A percentile compares a stretch with the other conserved stretches of the same genome.
Conservation (phyloP, 1,140 invertebrate genomes). For the Pseudachorutes palmiensis region DNA sequence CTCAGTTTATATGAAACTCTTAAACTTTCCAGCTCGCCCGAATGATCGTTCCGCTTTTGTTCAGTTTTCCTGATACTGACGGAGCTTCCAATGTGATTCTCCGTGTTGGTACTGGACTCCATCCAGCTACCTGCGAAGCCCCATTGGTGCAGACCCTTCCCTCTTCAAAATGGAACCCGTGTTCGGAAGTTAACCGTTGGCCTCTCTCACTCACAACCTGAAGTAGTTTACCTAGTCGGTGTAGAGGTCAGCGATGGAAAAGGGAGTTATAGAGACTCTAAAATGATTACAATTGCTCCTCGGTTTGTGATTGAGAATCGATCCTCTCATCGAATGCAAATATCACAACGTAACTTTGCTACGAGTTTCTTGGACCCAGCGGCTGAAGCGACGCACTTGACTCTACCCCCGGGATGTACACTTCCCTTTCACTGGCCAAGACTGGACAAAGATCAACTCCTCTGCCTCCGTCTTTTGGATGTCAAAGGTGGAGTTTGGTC, state of each 20-base stretch:
- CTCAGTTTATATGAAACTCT: too few species aligned
- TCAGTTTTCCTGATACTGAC: conserved; percentile 84
- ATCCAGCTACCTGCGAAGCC: conserved; percentile 45
- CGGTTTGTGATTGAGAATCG: conserved; percentile 88
- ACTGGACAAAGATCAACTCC: conserved; percentile 72
- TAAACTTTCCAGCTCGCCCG: conserved; percentile 57
- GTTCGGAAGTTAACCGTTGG: conserved; percentile 58
- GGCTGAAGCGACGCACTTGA: conserved; percentile 59
- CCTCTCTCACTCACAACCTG: conserved; percentile 52
- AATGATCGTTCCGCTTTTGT: conserved; percentile 84
- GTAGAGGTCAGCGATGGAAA: conserved; percentile 78
- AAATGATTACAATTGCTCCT: conserved; percentile 85
- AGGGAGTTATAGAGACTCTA: conserved; percentile 79
- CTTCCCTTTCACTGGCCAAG: conserved; percentile 93
- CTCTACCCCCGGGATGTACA: conserved; percentile 73
- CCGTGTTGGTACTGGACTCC: conserved; percentile 63
- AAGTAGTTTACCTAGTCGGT: conserved; percentile 64
- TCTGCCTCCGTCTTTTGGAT: conserved; percentile 73
- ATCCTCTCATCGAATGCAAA: conserved; percentile 68
- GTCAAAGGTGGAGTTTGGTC: conserved; percentile 71
- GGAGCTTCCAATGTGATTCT: conserved; percentile 52
- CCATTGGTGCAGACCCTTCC: conserved; percentile 74
- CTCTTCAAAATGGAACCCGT: conserved; percentile 64
- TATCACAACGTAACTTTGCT: conserved; percentile 75
- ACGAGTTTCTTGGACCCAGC: conserved; percentile 56